Conservation (phyloP, 1,140 invertebrate genomes). For the Bursaphelenchus mucronatus region DNA sequence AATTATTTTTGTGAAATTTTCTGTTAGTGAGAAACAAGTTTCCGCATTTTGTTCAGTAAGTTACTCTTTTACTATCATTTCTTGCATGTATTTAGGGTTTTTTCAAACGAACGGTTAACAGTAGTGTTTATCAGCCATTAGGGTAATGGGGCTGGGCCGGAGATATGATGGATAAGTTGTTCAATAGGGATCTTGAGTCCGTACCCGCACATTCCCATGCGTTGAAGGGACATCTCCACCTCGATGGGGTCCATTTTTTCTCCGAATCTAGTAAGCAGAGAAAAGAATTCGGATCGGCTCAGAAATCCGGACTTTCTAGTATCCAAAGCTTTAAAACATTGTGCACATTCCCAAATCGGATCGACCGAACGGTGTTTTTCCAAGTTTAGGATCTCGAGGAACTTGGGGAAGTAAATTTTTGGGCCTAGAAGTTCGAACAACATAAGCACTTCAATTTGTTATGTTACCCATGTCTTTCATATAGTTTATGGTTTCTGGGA, state of each 20-base stretch:
- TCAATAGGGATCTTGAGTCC: constrained; percentile 2
- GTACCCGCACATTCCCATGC: constrained; percentile 11
- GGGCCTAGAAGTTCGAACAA: constrained; percentile 15
- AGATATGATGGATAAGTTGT: constrained; percentile 9
- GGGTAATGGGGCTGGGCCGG: not conserved
- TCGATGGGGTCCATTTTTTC: constrained; percentile 25
- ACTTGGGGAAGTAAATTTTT: constrained; percentile 12
- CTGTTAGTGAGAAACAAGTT: no score
- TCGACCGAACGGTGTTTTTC: constrained; percentile 11
- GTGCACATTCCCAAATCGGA: constrained; percentile 20
- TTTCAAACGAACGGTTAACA: no score
- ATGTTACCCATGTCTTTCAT: constrained; percentile 10
- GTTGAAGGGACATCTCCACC: constrained; percentile 22
- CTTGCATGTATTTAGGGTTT: no score
- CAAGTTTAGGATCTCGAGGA: constrained; percentile 22
- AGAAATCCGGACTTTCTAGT: constrained; percentile 10
- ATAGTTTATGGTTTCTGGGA: constrained; percentile 18
- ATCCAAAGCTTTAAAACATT: constrained; percentile 16
- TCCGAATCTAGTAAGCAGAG: constrained; percentile 9
- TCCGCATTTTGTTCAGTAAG: no score
- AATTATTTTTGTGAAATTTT: no score
- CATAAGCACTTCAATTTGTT: not conserved
- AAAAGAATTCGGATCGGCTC: constrained; percentile 19
- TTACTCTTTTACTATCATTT: no score
- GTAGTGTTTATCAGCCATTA: no score